These are phyloP conservation scores for Indicator indicator DNA, from an alignment of 2,113 vertebrate species.

Conservation along the genomic window DNA sequence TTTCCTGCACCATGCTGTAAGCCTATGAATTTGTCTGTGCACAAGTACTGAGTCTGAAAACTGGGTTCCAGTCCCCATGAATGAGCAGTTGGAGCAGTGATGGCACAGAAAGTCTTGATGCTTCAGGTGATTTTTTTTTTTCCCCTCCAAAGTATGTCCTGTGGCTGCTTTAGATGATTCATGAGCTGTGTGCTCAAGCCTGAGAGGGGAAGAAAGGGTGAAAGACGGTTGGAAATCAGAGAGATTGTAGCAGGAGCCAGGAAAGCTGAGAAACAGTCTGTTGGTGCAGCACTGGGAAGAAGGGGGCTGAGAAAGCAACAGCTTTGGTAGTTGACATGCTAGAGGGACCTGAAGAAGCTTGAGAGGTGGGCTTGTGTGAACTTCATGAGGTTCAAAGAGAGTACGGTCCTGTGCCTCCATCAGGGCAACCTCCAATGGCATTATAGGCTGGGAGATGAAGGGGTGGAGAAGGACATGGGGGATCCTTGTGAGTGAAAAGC, in stretches of 20 bases:
- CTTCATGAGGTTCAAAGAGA: too few species aligned
- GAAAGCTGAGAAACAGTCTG: not conserved
- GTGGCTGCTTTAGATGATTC: not conserved
- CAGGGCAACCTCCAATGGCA: too few species aligned
- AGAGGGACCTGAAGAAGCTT: too few species aligned
- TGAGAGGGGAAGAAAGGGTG: not conserved
- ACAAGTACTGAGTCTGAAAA: not conserved
- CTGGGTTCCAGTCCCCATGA: not conserved
- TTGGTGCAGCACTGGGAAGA: not conserved
- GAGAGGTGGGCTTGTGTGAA: too few species aligned
- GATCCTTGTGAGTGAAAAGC: too few species aligned
- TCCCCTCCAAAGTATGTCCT: too few species aligned
- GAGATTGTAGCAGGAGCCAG: not conserved
- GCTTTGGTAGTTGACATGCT: not conserved
- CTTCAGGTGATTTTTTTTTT: not conserved
- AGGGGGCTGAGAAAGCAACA: not conserved
- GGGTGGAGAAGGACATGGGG: too few species aligned
- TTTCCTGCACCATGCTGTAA: not conserved
- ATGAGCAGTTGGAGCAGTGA: not conserved
- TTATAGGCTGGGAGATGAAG: too few species aligned
- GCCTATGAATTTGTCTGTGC: rapidly evolving
- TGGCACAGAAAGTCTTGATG: not conserved
- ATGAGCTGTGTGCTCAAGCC: not conserved
- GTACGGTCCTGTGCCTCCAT: too few species aligned
- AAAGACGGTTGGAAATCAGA: not conserved